Evolutionary conservation across 2,888 invertebrate genomes (phyloP), one percentile per base, ranked within the genome.

Genomic region (Plebejus anna): DNA sequence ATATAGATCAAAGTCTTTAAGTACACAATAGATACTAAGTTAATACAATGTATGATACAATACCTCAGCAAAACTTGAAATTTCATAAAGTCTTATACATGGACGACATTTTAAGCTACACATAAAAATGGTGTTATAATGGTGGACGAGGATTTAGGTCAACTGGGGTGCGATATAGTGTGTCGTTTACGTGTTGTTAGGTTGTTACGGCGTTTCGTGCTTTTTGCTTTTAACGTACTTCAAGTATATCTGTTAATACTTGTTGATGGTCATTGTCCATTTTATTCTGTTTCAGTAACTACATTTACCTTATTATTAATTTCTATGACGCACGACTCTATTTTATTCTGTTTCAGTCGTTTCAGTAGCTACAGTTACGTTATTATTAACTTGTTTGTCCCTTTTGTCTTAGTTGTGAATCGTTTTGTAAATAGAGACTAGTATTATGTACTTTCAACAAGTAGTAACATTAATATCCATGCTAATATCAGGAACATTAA

Each of bases 81-180:
- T 9, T 61, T 28, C 13, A 66, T 36, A 66, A 32, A 32, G 32
- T 32, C 28, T 66, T 66, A 32, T 11, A 66, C 16, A 71, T 13
- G n/a, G 70, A 9, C 71, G n/a, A 66, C 38, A 42, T 71, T 42
- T 42, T 22, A 71, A 71, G 42, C 22, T 16, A 71, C 66, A 16
- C 61, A 28, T 61, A 38, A 70, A 47, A 70, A 70, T 42, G 38
- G 7, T 13, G 42, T 42, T 22, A 42, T 71, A 38, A 71, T 71
- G 9, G 71, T 71, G 42, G n/a, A 71, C 42, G n/a, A 7, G 71
- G 71, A 71, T 71, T 71, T 71, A 71, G 71, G 71, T 71, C 71
- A 71, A 71, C 71, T 71, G 71, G 71, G 71, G 71, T 71, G 71
- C 71, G 71, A 71, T 71, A 71, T 71, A 71, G 71, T 71, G 71